These are phyloP conservation scores for Leucania comma DNA, from an alignment of 2,888 invertebrate genomes.

Conservation along the genomic window DNA sequence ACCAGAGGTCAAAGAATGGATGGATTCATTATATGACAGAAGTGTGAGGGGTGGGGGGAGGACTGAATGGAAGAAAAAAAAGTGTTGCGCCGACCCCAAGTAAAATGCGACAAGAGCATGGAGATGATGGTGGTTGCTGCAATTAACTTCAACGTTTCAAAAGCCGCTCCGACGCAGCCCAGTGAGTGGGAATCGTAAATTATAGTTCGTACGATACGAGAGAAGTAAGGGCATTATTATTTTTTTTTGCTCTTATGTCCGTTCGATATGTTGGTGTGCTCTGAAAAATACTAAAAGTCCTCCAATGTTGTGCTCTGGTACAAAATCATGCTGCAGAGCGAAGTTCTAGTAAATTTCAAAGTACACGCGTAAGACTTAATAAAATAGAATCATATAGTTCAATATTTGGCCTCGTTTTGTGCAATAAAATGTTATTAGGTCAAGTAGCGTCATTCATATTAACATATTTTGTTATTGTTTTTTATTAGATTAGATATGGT, in stretches of 20 bases:
- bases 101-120: too few relatives aligned
- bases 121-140: not conserved
- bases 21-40: too few relatives aligned
- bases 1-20: too few relatives aligned
- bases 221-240: not conserved
- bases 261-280: not conserved
- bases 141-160: not conserved
- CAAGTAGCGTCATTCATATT: conserved; percentile 20
- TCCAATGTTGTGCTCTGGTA: not conserved
- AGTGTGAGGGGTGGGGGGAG: too few relatives aligned
- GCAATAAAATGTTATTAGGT: conserved; percentile 33
- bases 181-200: not conserved
- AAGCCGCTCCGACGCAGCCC: not conserved
- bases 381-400: too few relatives aligned
- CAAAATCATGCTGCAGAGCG: not conserved
- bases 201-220: conserved; percentile 1
- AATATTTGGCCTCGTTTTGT: conserved; percentile 23
- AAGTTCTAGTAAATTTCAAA: conserved; percentile 1
- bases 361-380: conserved; percentile 23
- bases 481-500: conserved; percentile 15
- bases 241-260: not conserved
- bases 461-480: conserved; percentile 12
- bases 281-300: not conserved
- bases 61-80: too few relatives aligned
- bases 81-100: too few relatives aligned